Base-by-base conservation (phyloP, 2,797 vertebrate genomes). In the Darevskia mixta region DNA sequence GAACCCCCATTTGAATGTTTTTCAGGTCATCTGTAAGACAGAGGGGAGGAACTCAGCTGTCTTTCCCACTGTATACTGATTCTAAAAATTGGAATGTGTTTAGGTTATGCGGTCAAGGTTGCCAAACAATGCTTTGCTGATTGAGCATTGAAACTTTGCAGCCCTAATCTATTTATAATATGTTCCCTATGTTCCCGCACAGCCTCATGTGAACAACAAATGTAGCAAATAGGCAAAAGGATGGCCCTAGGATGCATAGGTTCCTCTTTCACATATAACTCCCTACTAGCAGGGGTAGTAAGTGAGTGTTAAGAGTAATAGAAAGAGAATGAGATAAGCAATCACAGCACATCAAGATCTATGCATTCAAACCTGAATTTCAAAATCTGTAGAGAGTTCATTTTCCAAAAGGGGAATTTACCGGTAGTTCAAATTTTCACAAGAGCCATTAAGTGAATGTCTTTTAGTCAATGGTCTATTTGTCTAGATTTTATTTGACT, bases 1-100 rank as follows among this genome's bases (percentile, higher is more conserved):
- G 90, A 55, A 93, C 91, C 72, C 0, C 90, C 92, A 35, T 96
- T 92, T 66, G 92, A 86, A 94, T 86, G 11, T 83, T 92, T 94
- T 92, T 92, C 77, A 80, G 88, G 88, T 94, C 85, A 92, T 91
- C 89, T 87, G 85, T 61, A 72, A 15, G 25, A 61, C 8, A 67
- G n/a, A 75, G 29, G 88, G 9, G 38, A 9, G 58, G 17, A 61
- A 23, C 13, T 49, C 8, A 45, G n/a, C 5, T 45, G 69, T 27
- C 78, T 84, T 91, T 43, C 13, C 13, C 35, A 86, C 41, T 23
- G 82, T 77, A 35, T 20, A 91, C 45, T 35, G 43, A n/a, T 90
- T 85, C 2, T 66, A 43, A 58, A 79, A 92, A 89, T 89, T 3
- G 17, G 1, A 66, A 13, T 77, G 25, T 29, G 73, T 92, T 89